Evolutionary conservation across 2,113 vertebrate species (phyloP).

Genomic region (Rhinolophus ferrumequinum): DNA sequence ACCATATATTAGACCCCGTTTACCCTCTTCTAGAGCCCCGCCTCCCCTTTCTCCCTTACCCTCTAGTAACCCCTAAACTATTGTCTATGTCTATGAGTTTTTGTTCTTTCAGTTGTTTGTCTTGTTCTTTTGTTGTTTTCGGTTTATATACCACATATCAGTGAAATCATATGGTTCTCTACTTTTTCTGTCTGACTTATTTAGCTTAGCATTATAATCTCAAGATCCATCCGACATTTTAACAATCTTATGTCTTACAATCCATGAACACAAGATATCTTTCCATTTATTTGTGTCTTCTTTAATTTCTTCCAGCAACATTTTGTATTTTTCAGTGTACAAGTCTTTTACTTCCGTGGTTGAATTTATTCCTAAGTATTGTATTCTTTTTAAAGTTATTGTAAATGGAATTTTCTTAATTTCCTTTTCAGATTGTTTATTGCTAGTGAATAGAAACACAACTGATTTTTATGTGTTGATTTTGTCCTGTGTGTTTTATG

Average conservation of each 20-base stretch:
- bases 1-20: too few species aligned
- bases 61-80: too few species aligned
- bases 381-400: constrained; percentile 32
- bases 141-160: too few species aligned
- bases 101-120: too few species aligned
- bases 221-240: background rate
- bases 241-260: background rate
- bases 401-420: constrained; percentile 41
- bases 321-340: background rate
- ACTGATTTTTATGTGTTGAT: background rate
- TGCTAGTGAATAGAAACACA: background rate
- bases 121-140: too few species aligned
- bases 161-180: too few species aligned
- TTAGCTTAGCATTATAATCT: too few species aligned
- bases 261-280: background rate
- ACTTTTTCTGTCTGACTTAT: too few species aligned
- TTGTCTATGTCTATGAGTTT: too few species aligned
- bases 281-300: constrained; percentile 36
- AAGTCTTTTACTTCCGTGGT: constrained; percentile 30
- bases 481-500: background rate
- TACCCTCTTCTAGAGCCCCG: too few species aligned
- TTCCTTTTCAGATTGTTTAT: constrained; percentile 29
- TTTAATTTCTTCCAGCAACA: constrained; percentile 42
- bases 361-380: constrained; percentile 46
- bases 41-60: too few species aligned